Evolutionary conservation across 2,888 invertebrate species (phyloP).

Genomic region (Protodeltote pygarga): DNA sequence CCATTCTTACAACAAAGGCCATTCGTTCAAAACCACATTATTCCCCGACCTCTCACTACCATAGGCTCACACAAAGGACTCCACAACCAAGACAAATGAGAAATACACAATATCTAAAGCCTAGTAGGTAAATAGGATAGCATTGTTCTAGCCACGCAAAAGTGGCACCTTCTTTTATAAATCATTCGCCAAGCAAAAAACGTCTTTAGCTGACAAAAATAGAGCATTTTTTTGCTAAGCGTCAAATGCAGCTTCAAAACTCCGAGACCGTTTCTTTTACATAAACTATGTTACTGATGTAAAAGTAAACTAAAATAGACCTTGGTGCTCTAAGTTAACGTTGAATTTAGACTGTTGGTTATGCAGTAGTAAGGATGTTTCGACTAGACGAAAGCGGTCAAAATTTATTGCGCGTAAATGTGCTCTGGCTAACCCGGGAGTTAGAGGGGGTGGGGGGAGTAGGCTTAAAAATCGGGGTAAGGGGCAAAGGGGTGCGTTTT

Average conservation of each 20-base stretch:
- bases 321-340: constrained; percentile 44
- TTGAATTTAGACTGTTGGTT: constrained; percentile 51
- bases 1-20: constrained; percentile 26
- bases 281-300: constrained; percentile 65
- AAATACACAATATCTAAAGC: constrained; percentile 77
- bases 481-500: constrained; percentile 84
- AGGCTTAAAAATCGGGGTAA: constrained; percentile 85
- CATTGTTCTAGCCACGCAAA: constrained; percentile 73
- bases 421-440: constrained; percentile 86
- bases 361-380: constrained; percentile 71
- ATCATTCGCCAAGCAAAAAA: constrained; percentile 58
- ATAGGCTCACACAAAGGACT: constrained; percentile 69
- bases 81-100: constrained; percentile 84
- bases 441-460: constrained; percentile 80
- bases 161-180: constrained; percentile 78
- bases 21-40: constrained; percentile 53
- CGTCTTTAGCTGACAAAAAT: constrained; percentile 53
- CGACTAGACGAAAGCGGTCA: constrained; percentile 76
- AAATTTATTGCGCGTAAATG: constrained; percentile 87
- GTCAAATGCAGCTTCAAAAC: constrained; percentile 71
- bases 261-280: constrained; percentile 77
- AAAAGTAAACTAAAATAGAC: constrained; percentile 32
- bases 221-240: constrained; percentile 74
- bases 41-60: constrained; percentile 42
- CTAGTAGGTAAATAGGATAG: constrained; percentile 78